A percentile compares a stretch with the other conserved stretches of the same genome.
Evolutionary conservation across 2,888 invertebrate genomes (phyloP).

Genomic region (Chloroclysta siterata): DNA sequence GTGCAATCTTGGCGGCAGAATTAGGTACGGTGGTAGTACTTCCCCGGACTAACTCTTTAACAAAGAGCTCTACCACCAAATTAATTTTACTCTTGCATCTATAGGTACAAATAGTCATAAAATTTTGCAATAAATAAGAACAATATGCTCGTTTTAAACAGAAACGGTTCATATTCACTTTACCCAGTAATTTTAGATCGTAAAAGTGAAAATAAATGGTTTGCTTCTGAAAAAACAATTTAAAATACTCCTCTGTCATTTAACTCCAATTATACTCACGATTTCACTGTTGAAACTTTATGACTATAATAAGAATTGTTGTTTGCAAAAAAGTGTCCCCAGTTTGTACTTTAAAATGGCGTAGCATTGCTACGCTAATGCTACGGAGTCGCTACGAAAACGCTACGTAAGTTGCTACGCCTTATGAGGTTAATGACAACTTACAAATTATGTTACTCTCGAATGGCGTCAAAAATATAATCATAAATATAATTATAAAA

Average conservation of each 20-base stretch:
- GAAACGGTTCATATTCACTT: background rate
- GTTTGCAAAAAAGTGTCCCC: background rate
- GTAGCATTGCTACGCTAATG: background rate
- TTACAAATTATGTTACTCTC: too few relatives aligned
- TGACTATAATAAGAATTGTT: background rate
- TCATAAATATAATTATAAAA: too few relatives aligned
- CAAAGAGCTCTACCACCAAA: too few relatives aligned
- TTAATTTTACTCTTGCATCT: too few relatives aligned
- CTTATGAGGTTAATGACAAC: background rate
- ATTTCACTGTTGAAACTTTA: background rate
- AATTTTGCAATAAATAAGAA: too few relatives aligned
- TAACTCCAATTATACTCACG: background rate
- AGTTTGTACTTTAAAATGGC: background rate
- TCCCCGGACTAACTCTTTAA: too few relatives aligned
- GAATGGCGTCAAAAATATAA: too few relatives aligned
- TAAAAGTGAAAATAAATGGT: background rate
- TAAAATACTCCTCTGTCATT: background rate
- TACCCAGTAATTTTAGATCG: background rate
- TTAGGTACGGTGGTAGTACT: too few relatives aligned
- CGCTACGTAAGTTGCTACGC: conserved; percentile 2
- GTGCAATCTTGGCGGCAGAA: too few relatives aligned
- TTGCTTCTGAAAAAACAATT: background rate
- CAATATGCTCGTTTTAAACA: background rate
- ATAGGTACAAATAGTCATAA: too few relatives aligned
- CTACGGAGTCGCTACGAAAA: conserved; percentile 10